Conservation (phyloP, 2,113 vertebrate species). For the Macquaria ambigua region DNA sequence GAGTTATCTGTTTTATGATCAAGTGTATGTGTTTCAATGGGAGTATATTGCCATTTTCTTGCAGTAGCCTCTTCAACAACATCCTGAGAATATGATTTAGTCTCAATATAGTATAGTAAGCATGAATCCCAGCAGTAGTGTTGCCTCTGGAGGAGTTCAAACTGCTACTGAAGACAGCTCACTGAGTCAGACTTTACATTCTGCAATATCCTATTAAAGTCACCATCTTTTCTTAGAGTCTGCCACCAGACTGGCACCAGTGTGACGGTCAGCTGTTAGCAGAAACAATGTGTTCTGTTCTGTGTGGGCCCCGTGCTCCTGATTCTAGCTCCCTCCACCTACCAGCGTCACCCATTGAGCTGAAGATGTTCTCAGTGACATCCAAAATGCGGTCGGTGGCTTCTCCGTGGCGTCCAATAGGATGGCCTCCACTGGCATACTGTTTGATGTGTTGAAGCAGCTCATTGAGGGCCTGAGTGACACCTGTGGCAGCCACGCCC, state of each 20-base stretch:
- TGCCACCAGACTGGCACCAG: background rate
- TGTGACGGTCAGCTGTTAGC: background rate
- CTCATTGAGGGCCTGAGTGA: conserved; percentile 96
- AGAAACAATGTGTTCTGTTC: background rate
- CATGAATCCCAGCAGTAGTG: too few relatives aligned
- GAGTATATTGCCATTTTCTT: background rate
- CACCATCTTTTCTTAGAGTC: too few relatives aligned
- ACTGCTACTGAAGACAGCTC: too few relatives aligned
- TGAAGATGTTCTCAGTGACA: conserved; percentile 98
- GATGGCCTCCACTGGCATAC: conserved; percentile 91
- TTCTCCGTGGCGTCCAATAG: conserved; percentile 94
- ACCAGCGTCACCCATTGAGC: conserved; percentile 98
- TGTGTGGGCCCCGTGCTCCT: background rate
- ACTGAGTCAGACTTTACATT: too few relatives aligned
- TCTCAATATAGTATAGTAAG: background rate
- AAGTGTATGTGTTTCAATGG: too few relatives aligned
- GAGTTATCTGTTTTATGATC: background rate
- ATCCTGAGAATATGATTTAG: background rate
- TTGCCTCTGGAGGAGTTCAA: too few relatives aligned
- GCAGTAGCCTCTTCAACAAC: too few relatives aligned
- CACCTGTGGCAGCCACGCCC: conserved; percentile 91
- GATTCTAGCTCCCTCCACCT: conserved; percentile 27
- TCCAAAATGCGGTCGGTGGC: conserved; percentile 97
- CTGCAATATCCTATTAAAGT: too few relatives aligned
- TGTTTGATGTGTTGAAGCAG: conserved; percentile 96